Evolutionary conservation across 2,888 invertebrate genomes (phyloP), one percentile per base, ranked within the genome.

Genomic region (Chalcosyrphus nemorum): DNA sequence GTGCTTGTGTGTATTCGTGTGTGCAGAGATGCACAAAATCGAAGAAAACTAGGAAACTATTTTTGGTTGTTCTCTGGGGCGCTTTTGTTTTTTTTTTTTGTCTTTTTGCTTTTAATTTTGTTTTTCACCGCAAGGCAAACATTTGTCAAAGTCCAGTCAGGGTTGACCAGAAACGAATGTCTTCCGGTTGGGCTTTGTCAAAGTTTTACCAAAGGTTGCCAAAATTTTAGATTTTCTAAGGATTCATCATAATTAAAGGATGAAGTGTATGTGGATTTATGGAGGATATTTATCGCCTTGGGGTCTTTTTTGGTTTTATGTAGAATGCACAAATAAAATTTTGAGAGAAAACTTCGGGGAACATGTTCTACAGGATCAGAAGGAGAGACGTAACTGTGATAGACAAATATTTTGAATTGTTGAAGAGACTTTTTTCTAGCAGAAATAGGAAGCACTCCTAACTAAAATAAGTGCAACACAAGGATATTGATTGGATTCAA

Each of bases 101-200:
- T 5, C n/a, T 11, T 27, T 17, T 65, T 70, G 24, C 32, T 1
- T 15, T 52, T 38, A 21, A 29, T 19, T 13, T 47, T 47, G 35
- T 57, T 71, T 71, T 19, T 57, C 17, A 17, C 70, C 57, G 45
- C 57, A 70, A 57, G 15, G 47, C 24, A 24, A 35, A 15, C 57
- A 59, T 71, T 71, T 71, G 70, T 59, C 70, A 59, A 57, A 47
- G 70, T 57, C 38, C 47, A 47, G 57, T 71, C 70, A 24, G 70
- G 32, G 57, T 47, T 57, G 57, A 71, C 70, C 70, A 9, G 24
- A 50, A 50, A 71, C 50, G 15, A 50, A 50, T 71, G 57, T 47
- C 38, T 52, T 71, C 57, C 50, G 47, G 47, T 57, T 59, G 3
- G 21, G 15, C 4, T 65, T 15, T 65, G 35, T 65, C 24, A 32